These are phyloP conservation scores for Pristionchus arcanus DNA, from an alignment of 2,888 invertebrate species.

Conservation along the genomic window DNA sequence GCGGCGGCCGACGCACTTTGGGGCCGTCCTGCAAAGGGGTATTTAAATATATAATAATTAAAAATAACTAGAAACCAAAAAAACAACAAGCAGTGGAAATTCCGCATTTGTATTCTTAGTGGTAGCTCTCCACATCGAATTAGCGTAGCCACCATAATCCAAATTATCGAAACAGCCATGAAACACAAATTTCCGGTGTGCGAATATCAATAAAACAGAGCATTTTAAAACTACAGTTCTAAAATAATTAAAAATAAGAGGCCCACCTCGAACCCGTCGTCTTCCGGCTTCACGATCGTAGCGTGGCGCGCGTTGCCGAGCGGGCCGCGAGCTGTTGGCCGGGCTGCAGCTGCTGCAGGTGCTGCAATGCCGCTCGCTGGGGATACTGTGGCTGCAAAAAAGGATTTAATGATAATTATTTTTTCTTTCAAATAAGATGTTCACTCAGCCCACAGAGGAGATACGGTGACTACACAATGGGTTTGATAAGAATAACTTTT, in stretches of 20 bases:
- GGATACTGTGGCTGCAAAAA: not conserved
- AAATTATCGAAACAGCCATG: not conserved
- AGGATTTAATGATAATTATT: no score
- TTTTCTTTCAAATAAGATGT: no score
- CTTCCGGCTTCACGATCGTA: constrained; percentile 47
- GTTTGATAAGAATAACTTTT: no score
- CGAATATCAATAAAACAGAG: no score
- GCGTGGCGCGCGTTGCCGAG: constrained; percentile 41
- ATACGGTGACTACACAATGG: no score
- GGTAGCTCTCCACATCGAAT: no score
- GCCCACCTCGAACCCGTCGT: constrained; percentile 48
- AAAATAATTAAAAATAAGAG: not conserved
- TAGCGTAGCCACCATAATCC: not conserved
- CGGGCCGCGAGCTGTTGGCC: not conserved
- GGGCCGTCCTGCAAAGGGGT: not conserved
- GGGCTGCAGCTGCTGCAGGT: not conserved
- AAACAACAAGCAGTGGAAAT: no score
- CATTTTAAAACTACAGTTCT: no score
- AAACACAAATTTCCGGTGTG: not conserved
- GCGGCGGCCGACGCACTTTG: constrained; percentile 15
- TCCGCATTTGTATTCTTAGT: no score
- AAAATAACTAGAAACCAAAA: no score
- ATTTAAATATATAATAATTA: no score
- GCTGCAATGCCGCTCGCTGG: not conserved
- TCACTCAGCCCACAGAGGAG: no score